Percentiles rank a stretch among this genome's conserved stretches.
These are phyloP conservation scores for Glossosoma conforme DNA, from an alignment of 1,140 invertebrate species.

Conservation along the genomic window DNA sequence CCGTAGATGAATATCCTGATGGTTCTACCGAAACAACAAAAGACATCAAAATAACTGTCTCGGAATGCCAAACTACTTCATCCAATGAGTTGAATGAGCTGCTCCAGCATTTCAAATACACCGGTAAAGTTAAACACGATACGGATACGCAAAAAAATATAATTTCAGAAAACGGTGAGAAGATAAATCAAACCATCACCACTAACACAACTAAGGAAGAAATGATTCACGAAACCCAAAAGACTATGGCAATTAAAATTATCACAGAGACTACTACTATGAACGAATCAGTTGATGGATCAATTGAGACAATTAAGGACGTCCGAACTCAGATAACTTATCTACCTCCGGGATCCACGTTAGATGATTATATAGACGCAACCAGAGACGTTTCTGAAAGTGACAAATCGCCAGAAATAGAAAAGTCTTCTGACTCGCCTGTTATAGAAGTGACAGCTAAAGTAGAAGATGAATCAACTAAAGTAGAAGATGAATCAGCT, in stretches of 20 bases:
- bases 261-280: slow-evolving; percentile 47
- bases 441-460: not conserved
- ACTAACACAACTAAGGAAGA: slow-evolving; percentile 46
- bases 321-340: slow-evolving; percentile 49
- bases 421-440: slow-evolving; percentile 26
- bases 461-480: slow-evolving; percentile 1
- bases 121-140: slow-evolving; percentile 44
- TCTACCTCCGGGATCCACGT: slow-evolving; percentile 41
- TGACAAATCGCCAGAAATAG: slow-evolving; percentile 34
- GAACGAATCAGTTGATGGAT: slow-evolving; percentile 41
- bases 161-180: slow-evolving; percentile 37
- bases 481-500: not conserved
- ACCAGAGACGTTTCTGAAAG: slow-evolving; percentile 34
- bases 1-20: slow-evolving; percentile 47
- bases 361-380: slow-evolving; percentile 45
- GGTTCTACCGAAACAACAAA: slow-evolving; percentile 48
- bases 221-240: slow-evolving; percentile 40
- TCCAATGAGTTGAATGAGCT: slow-evolving; percentile 44
- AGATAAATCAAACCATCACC: slow-evolving; percentile 43
- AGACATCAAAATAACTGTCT: slow-evolving; percentile 50
- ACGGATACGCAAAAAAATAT: slow-evolving; percentile 43
- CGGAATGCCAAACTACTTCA: slow-evolving; percentile 47
- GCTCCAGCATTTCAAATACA: slow-evolving; percentile 38
- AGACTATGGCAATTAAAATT: slow-evolving; percentile 46
- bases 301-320: slow-evolving; percentile 47